A percentile compares a stretch with the other conserved stretches of the same genome.
Conservation (phyloP, 30 jellyfish, hydroid and myxozoan genomes). For the Nemopilema nomurai region DNA sequence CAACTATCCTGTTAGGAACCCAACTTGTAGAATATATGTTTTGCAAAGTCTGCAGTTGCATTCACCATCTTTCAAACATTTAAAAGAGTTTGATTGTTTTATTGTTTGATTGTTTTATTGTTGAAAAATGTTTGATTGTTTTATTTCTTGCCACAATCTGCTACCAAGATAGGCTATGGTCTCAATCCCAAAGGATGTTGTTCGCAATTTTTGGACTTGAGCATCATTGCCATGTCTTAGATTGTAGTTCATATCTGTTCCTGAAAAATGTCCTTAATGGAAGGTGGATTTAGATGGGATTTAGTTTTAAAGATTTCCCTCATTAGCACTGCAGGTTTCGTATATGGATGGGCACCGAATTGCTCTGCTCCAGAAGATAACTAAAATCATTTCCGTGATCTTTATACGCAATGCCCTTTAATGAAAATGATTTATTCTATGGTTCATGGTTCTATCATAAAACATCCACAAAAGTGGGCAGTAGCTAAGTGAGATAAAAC, state of each 20-base stretch:
- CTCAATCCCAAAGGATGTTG: background rate
- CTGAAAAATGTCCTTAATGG: too few relatives aligned
- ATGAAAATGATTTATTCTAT: background rate
- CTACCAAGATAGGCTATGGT: background rate
- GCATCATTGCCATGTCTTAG: slow-evolving; percentile 4
- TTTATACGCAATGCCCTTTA: slow-evolving; percentile 19
- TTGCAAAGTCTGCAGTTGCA: background rate
- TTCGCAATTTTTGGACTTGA: background rate
- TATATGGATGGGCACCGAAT: background rate
- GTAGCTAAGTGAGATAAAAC: slow-evolving; percentile 32
- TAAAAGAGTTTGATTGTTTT: too few relatives aligned
- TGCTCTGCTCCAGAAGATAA: slow-evolving; percentile 1
- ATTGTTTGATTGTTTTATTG: too few relatives aligned
- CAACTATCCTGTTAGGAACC: slow-evolving; percentile 18
- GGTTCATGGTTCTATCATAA: slow-evolving; percentile 1
- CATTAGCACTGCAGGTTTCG: slow-evolving; percentile 15
- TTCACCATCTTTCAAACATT: too few relatives aligned
- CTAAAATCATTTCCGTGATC: background rate
- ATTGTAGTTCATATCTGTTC: background rate
- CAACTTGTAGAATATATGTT: background rate
- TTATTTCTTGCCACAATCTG: background rate
- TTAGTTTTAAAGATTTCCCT: background rate
- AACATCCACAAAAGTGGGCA: slow-evolving; percentile 34
- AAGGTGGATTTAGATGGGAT: too few relatives aligned
- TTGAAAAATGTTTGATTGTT: too few relatives aligned